Evolutionary conservation across 2,113 vertebrate species (phyloP), one percentile per base, ranked within the genome.

Genomic region (Oreotragus oreotragus): DNA sequence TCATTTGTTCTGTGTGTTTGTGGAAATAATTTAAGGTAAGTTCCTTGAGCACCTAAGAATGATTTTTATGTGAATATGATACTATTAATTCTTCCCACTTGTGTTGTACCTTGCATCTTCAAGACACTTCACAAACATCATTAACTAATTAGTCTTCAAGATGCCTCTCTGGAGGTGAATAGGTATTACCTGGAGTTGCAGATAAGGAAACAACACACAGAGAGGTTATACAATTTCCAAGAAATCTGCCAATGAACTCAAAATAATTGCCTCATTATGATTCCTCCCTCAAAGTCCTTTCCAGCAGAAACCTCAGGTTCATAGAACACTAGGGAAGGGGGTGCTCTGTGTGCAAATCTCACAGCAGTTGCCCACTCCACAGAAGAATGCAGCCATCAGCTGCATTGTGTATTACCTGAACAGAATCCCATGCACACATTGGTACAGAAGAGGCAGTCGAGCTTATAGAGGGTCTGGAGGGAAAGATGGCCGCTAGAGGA

Each of bases 111-210:
- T 98, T 23, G 6, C 30, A 19, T 97, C 95, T 97, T 97, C 60
- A 90, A 96, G 87, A 96, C 77, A 87, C 84, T 91, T 97, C 23
- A 92, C 84, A 97, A 86, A 87, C 80, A 91, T 94, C 49, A 96
- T 97, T 97, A 97, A 91, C 92, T 98, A 96, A 98, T 97, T 97
- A 97, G 84, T 81, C 86, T 96, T 97, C 88, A 93, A 96, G 94
- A 84, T 94, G 76, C 80, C 80, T 94, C 97, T 97, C 88, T 96
- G 57, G 79, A 97, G 51, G 79, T 84, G n/a, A 58, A 30, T 84
- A 51, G 45, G 47, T 89, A 93, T 91, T 89, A 94, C 81, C 81
- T 77, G 51, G 62, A 89, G 53, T 66, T 92, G 21, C 53, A 93
- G 96, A 89, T 57, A 96, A 96, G 57, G 77, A 94, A 94, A 76